phyloP scores from a whole-genome alignment of 2,888 invertebrate genomes.

The Agrilus mali region DNA sequence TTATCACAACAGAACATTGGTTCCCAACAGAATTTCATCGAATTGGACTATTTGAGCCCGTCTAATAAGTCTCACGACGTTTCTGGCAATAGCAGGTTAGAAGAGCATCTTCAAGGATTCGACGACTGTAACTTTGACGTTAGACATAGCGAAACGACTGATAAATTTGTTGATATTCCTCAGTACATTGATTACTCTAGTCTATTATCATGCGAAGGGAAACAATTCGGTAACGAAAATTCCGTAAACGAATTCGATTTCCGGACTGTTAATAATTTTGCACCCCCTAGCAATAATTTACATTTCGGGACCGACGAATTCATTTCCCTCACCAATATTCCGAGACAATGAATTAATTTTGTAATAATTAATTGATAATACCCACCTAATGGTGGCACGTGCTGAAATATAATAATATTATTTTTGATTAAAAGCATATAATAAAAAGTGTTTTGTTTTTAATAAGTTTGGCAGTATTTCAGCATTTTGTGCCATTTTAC shows the following conservation, averaged over 20 bases:
- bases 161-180: slow-evolving; percentile 23
- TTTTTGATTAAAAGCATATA: too few species aligned
- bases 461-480: too few species aligned
- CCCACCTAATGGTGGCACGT: too few species aligned
- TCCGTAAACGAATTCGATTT: slow-evolving; percentile 29
- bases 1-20: too few species aligned
- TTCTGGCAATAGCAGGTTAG: background rate
- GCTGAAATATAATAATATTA: too few species aligned
- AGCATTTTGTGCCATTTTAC: background rate
- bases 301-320: slow-evolving; percentile 13
- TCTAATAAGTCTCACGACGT: too few species aligned
- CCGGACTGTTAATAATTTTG: slow-evolving; percentile 22
- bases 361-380: too few species aligned
- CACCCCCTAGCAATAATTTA: slow-evolving; percentile 10
- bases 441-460: too few species aligned
- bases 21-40: too few species aligned
- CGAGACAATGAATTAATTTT: background rate
- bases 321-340: slow-evolving; percentile 3
- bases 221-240: slow-evolving; percentile 20
- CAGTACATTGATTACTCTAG: slow-evolving; percentile 29
- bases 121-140: slow-evolving; percentile 10
- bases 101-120: slow-evolving; percentile 7
- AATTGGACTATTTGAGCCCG: too few species aligned
- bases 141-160: slow-evolving; percentile 12
- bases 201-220: slow-evolving; percentile 26